Base-by-base conservation (phyloP, 1,140 invertebrate species). In the Eupeodes corollae region DNA sequence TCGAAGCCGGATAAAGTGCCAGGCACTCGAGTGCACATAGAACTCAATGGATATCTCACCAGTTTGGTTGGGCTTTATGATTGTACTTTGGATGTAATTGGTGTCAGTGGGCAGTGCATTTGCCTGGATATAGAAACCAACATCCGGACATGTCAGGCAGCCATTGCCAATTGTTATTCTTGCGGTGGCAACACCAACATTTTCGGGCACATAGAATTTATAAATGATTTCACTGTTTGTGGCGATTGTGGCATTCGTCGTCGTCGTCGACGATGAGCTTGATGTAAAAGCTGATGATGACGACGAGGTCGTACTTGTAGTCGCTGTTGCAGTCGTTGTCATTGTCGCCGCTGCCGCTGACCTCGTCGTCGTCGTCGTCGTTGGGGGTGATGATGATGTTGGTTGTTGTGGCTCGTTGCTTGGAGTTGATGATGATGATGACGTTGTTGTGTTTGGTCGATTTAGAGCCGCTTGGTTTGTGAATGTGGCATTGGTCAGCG, bases 1-100 rank as follows among this genome's bases (percentile, higher is more conserved):
- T 41, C 51, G 51, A 12, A 79, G 51, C 18, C 68, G 56, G 3
- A 77, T 65, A 53, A 78, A 82, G 56, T 84, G 80, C 69, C 77
- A 79, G 5, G 71, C 54, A 37, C 65, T 69, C 21, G 74, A 70
- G 40, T 75, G 70, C 0, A 79, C 75, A 15, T 66, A 69, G 51
- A 84, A 82, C 0, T 60, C 54, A 46, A 63, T 57, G 13, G 55
- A 49, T 18, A 59, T 60, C 46, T 64, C 56, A 15, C 55, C 48
- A 12, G 58, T 61, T 46, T 67, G 55, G 52, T 65, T 63, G 6
- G 54, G 42, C 12, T 54, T 52, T 41, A 68, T 58, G 31, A 60
- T 40, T 14, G 53, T 52, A 9, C 51, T 53, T 10, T 68, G 59
- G 1, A 56, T 41, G 41, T 54, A 61, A 34, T 56, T 59, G n/a